Conservation (phyloP, 92 coral and sea anemone genomes). For the Pocillopora meandrina region DNA sequence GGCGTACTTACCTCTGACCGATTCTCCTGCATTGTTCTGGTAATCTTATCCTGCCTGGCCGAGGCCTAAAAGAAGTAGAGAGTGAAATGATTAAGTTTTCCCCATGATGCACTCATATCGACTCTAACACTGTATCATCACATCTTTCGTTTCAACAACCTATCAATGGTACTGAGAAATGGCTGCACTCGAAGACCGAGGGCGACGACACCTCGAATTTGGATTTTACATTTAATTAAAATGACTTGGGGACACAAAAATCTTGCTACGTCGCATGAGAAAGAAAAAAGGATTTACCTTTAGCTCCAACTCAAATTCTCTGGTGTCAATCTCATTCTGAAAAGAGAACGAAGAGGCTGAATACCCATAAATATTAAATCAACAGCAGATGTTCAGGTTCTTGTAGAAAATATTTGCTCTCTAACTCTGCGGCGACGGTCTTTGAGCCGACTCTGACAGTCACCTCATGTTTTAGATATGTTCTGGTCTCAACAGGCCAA, state of each 20-base stretch:
- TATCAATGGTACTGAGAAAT: too few species aligned
- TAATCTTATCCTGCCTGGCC: slow-evolving; percentile 35
- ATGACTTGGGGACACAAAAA: not conserved
- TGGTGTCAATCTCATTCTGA: slow-evolving; percentile 85
- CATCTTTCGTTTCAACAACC: too few species aligned
- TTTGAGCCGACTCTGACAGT: too few species aligned
- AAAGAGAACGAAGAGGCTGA: not conserved
- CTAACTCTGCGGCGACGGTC: too few species aligned
- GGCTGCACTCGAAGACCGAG: too few species aligned
- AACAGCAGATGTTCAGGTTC: too few species aligned
- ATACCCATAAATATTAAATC: too few species aligned
- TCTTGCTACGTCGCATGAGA: not conserved
- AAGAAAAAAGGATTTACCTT: slow-evolving; percentile 46
- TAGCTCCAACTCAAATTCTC: slow-evolving; percentile 67
- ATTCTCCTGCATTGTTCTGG: slow-evolving; percentile 49
- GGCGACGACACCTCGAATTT: too few species aligned
- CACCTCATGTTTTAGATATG: too few species aligned
- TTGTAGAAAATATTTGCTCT: too few species aligned
- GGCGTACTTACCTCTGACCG: slow-evolving; percentile 27
- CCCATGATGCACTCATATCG: too few species aligned
- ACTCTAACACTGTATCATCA: too few species aligned
- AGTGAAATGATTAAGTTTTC: not conserved
- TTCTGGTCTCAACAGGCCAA: not conserved
- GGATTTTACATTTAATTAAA: not conserved
- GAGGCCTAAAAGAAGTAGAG: slow-evolving; percentile 23